Percentiles rank a stretch among this genome's conserved stretches.
Evolutionary conservation across 2,113 vertebrate species (phyloP).

Genomic region (Silurus meridionalis): DNA sequence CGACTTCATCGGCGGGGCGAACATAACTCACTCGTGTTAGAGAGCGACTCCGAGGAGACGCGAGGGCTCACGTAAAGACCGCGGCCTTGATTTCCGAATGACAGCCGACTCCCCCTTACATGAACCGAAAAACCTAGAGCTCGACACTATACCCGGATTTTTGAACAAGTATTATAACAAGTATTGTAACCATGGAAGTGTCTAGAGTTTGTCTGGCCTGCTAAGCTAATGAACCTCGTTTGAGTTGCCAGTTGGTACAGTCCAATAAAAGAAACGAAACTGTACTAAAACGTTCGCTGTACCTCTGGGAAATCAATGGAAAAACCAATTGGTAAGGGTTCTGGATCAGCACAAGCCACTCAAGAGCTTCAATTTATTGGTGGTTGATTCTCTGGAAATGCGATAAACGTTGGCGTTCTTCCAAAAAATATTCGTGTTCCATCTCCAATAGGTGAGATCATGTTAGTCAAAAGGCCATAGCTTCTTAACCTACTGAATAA

Average conservation of each 20-base stretch:
- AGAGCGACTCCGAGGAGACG: not conserved
- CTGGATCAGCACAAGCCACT: not conserved
- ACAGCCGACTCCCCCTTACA: not conserved
- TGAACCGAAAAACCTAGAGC: not conserved
- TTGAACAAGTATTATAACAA: not conserved
- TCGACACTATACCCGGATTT: not conserved
- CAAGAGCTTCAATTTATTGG: not conserved
- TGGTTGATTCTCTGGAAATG: not conserved
- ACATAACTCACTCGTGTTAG: constrained; percentile 23
- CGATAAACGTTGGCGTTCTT: not conserved
- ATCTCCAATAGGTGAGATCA: not conserved
- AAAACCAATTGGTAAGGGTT: not conserved
- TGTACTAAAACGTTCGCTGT: not conserved
- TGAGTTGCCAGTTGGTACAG: not conserved
- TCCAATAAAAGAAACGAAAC: not conserved
- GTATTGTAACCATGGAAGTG: not conserved
- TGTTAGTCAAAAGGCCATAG: not conserved
- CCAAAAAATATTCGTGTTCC: not conserved
- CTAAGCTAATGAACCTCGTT: not conserved
- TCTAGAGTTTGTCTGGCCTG: not conserved
- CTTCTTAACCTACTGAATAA: too few relatives aligned
- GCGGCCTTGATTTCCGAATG: not conserved
- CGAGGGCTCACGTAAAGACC: not conserved
- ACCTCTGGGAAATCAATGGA: not conserved
- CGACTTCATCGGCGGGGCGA: constrained; percentile 14